A percentile compares a stretch with the other conserved stretches of the same genome.
These are phyloP conservation scores for Heptranchias perlo DNA, from an alignment of 2,113 vertebrate species.

Conservation along the genomic window DNA sequence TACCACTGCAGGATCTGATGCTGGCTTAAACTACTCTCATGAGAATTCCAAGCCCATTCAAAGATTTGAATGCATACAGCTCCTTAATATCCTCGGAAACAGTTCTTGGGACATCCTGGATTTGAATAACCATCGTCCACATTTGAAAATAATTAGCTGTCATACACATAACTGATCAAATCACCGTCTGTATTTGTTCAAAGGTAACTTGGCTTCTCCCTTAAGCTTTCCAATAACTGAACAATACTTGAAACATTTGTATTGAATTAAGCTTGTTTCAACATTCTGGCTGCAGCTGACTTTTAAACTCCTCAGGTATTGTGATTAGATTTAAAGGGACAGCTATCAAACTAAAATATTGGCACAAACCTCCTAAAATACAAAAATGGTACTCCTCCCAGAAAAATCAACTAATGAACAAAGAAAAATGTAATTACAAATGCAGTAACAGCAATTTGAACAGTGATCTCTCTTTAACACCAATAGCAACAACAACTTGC, in stretches of 20 bases:
- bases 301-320: background rate
- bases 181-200: background rate
- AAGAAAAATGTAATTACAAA: background rate
- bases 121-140: background rate
- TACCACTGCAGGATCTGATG: background rate
- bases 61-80: background rate
- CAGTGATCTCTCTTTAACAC: background rate
- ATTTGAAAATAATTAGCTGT: conserved; percentile 11
- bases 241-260: background rate
- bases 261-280: background rate
- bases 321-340: background rate
- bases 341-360: background rate
- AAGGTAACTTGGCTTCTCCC: conserved; percentile 5
- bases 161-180: background rate
- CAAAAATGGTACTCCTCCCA: background rate
- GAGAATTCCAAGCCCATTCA: background rate
- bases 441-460: too few relatives aligned
- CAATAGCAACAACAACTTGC: too few relatives aligned
- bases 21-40: background rate
- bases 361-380: background rate
- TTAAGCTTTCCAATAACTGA: background rate
- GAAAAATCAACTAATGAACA: background rate
- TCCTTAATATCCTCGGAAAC: background rate
- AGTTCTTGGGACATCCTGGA: background rate
- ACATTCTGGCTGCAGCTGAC: background rate